Evolutionary conservation across 2,797 vertebrate species (phyloP), one percentile per base, ranked within the genome.

Genomic region (Ispidina lecontei): DNA sequence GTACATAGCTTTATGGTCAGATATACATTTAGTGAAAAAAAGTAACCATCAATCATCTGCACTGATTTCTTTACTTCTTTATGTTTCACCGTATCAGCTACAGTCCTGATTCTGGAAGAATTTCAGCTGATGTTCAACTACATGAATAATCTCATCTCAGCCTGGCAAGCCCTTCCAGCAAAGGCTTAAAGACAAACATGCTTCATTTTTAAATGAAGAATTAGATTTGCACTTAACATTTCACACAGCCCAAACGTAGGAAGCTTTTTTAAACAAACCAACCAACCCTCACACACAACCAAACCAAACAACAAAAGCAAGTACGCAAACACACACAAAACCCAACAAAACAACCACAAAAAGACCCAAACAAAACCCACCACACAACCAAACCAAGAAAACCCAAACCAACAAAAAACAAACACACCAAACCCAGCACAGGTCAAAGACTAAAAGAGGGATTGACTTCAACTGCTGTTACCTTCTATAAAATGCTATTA

Each of bases 341-440:
- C 6, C 17, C 28, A 17, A 52, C 51, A 47, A 47, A 47, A 46
- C 21, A 23, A 47, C 46, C 46, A 23, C 46, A 15, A 39, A 39
- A 39, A 39, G 14, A 39, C 46, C 22, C 46, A 23, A 23, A 47
- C 6, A 23, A 8, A 22, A 23, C 4, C 21, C 23, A 52, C 16
- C 15, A 19, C 51, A 54, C 33, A 46, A 29, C 15, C 7, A 51
- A 6, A 22, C 14, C 22, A 19, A 47, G 11, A 47, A 19, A 12
- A 7, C 15, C 14, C 49, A 25, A 44, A n/a, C 7, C 41, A 25
- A 14, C 12, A 23, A 4, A 23, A 31, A 10, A 21, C 11, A 23
- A 21, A 16, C 9, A 21, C 11, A 55, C 5, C 59, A 72, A 44
- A 11, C 10, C 12, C 4, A 3, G 2, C 2, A 9, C 0, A 0